phyloP scores from a whole-genome alignment of 2,113 vertebrate species.

The Gymnarchus niloticus region DNA sequence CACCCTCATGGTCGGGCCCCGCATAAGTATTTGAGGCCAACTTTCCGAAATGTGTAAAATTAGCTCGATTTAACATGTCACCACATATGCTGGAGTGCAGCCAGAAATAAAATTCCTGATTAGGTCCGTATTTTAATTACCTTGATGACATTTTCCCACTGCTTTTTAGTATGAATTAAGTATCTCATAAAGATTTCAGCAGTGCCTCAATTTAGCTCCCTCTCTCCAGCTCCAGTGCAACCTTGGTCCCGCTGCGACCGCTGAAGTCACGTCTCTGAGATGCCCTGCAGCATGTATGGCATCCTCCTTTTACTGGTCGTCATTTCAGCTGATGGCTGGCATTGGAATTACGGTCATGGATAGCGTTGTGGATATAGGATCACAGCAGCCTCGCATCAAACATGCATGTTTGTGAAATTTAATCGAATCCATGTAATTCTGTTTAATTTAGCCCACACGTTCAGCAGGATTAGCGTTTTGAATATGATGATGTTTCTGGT shows the following conservation, averaged over 20 bases:
- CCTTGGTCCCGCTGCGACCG: not conserved
- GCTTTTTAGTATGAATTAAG: slow-evolving; percentile 28
- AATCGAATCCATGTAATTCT: not conserved
- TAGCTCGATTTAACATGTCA: slow-evolving; percentile 10
- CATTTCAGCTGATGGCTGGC: not conserved
- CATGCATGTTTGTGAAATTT: slow-evolving; percentile 1
- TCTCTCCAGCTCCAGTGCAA: not conserved
- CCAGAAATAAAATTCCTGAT: slow-evolving; percentile 40
- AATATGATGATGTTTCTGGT: not conserved
- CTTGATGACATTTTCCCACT: slow-evolving; percentile 22
- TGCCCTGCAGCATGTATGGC: not conserved
- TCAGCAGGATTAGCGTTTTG: not conserved
- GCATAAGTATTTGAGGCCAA: slow-evolving; percentile 30
- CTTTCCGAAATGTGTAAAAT: slow-evolving; percentile 17
- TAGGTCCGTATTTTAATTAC: slow-evolving; percentile 36
- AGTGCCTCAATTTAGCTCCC: slow-evolving; percentile 27
- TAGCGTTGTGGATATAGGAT: not conserved
- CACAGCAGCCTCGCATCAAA: not conserved
- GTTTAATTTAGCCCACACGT: not conserved
- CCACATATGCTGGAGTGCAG: slow-evolving; percentile 11
- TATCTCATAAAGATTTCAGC: slow-evolving; percentile 44
- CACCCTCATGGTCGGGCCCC: not conserved
- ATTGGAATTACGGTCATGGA: not conserved
- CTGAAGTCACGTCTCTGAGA: not conserved
- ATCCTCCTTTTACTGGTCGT: not conserved